Evolutionary conservation across 2,888 invertebrate species (phyloP).

Genomic region (Dorcus parallelipipedus): DNA sequence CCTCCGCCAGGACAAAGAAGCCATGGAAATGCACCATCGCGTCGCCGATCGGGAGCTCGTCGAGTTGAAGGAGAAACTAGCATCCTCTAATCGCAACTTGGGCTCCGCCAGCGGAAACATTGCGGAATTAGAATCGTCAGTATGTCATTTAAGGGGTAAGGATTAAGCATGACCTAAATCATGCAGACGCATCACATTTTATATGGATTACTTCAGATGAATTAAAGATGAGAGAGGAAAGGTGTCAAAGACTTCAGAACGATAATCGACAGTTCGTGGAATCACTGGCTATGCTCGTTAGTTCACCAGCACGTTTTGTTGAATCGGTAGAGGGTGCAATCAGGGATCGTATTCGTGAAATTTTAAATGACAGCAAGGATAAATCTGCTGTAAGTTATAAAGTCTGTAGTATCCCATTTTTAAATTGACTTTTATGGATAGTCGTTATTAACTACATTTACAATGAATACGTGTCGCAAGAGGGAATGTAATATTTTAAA

Average conservation of each 20-base stretch:
- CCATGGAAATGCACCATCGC: slow-evolving; percentile 68
- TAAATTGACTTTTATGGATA: no score
- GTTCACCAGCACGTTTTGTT: slow-evolving; percentile 68
- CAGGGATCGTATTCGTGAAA: slow-evolving; percentile 75
- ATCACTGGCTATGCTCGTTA: slow-evolving; percentile 66
- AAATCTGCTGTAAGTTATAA: slow-evolving; percentile 62
- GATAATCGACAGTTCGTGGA: slow-evolving; percentile 69
- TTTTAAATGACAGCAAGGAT: slow-evolving; percentile 74
- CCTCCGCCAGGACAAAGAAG: slow-evolving; percentile 74
- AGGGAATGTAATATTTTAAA: no score
- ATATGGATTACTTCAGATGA: slow-evolving; percentile 55
- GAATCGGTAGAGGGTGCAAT: slow-evolving; percentile 76
- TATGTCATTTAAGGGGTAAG: slow-evolving; percentile 65
- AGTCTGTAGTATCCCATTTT: neutral
- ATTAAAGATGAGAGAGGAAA: slow-evolving; percentile 66
- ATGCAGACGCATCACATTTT: neutral
- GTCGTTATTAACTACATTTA: no score
- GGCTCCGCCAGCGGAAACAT: slow-evolving; percentile 66
- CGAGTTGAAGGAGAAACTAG: slow-evolving; percentile 64
- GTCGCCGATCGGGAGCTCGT: slow-evolving; percentile 71
- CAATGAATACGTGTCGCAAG: no score
- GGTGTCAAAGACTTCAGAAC: slow-evolving; percentile 61
- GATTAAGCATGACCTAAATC: neutral
- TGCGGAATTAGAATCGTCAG: slow-evolving; percentile 65
- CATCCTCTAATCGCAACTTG: slow-evolving; percentile 61